A percentile compares a stretch with the other conserved stretches of the same genome.
Evolutionary conservation across 2,113 vertebrate species (phyloP).

Genomic region (Bubo blakistoni): DNA sequence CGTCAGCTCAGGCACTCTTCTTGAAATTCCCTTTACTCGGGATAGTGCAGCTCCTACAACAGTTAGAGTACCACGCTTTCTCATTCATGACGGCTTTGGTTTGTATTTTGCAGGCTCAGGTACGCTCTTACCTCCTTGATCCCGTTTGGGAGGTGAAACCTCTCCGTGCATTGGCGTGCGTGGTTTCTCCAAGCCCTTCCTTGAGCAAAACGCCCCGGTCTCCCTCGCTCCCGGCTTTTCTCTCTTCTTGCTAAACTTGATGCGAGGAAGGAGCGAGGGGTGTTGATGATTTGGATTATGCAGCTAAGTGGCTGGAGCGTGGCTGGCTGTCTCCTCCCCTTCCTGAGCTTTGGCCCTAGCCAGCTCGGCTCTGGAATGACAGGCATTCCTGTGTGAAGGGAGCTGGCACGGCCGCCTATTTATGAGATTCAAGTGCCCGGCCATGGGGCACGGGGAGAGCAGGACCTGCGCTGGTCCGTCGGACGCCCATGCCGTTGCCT

Average conservation of each 20-base stretch:
- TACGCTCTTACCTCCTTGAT: not conserved
- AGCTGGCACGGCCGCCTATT: constrained; percentile 74
- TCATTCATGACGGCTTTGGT: not conserved
- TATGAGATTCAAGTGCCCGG: constrained; percentile 64
- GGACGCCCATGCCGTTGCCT: not conserved
- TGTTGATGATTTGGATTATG: constrained; percentile 63
- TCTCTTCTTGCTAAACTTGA: not conserved
- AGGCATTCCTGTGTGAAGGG: constrained; percentile 84
- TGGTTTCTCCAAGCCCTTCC: not conserved
- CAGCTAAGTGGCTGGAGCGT: constrained; percentile 29
- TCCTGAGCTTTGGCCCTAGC: constrained; percentile 76
- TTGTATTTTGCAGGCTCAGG: not conserved
- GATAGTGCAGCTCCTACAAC: not conserved
- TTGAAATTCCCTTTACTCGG: not conserved
- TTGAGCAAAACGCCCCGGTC: not conserved
- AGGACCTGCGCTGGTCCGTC: not conserved
- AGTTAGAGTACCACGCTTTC: not conserved
- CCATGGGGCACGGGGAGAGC: constrained; percentile 58
- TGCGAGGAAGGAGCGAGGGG: constrained; percentile 44
- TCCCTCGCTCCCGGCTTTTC: not conserved
- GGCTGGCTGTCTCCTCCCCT: constrained; percentile 73
- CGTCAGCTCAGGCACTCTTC: not conserved
- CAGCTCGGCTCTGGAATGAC: constrained; percentile 86
- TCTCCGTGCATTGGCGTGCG: fast-evolving
- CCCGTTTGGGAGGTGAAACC: not conserved